Conservation (phyloP, 1,140 invertebrate genomes). For the Palaemon carinicauda region DNA sequence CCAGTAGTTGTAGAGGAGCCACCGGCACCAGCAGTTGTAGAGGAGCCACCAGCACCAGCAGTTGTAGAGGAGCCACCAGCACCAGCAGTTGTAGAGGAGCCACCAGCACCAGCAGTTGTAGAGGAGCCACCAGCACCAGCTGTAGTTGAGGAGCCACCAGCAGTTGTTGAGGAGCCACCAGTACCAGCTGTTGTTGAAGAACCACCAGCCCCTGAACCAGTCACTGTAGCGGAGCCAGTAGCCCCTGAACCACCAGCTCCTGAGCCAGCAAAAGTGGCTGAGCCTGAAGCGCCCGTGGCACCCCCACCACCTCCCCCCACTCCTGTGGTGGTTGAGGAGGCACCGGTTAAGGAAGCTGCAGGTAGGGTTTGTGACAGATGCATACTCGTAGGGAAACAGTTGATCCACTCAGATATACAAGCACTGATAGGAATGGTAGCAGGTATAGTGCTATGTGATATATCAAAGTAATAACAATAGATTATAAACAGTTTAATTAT, state of each 20-base stretch:
- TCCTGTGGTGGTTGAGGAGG: not conserved
- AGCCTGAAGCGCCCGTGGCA: not conserved
- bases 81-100: not conserved
- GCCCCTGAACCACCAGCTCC: no score
- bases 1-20: no score
- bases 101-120: not conserved
- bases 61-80: not conserved
- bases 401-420: no score
- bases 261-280: not conserved
- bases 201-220: not conserved
- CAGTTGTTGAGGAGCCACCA: not conserved
- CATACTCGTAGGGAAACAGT: no score
- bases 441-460: no score
- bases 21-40: no score
- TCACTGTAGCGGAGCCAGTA: not conserved
- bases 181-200: not conserved
- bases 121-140: not conserved
- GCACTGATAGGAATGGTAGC: no score
- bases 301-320: not conserved
- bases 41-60: not conserved
- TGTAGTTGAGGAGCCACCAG: not conserved
- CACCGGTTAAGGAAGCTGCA: not conserved
- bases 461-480: no score
- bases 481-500: no score
- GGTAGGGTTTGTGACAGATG: no score